phyloP scores from a whole-genome alignment of 2,888 invertebrate species.

The Sinodicranocentrus sp. region DNA sequence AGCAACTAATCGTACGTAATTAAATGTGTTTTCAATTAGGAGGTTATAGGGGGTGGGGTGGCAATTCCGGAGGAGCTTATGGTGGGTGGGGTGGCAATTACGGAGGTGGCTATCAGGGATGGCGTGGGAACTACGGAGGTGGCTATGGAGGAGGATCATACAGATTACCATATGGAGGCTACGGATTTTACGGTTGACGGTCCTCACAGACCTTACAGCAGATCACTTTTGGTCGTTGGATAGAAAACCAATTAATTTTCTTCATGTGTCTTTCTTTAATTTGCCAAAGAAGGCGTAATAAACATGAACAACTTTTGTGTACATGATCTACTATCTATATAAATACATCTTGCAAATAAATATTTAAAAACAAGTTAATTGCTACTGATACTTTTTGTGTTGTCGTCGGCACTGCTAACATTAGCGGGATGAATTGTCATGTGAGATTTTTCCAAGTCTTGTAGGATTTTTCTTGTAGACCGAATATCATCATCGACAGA shows the following conservation, averaged over 20 bases:
- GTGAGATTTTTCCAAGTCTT: constrained; percentile 27
- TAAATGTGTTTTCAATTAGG: too few species aligned
- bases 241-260: not conserved
- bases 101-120: constrained; percentile 10
- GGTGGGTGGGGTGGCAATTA: constrained; percentile 10
- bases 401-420: not conserved
- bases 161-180: constrained; percentile 35
- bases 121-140: constrained; percentile 6
- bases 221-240: too few species aligned
- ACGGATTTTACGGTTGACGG: constrained; percentile 37
- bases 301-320: not conserved
- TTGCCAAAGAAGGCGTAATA: not conserved
- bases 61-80: not conserved
- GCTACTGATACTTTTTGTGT: not conserved
- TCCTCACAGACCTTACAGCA: constrained; percentile 8
- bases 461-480: constrained; percentile 46
- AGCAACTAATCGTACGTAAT: too few species aligned
- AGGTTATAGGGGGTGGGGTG: constrained; percentile 1
- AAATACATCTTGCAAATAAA: not conserved
- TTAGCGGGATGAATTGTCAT: constrained; percentile 46
- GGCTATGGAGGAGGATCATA: constrained; percentile 9
- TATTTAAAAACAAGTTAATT: not conserved
- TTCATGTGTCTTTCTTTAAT: not conserved
- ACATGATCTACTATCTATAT: not conserved
- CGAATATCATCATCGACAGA: constrained; percentile 73